Percentiles rank a stretch among this genome's conserved stretches.
Conservation (phyloP, 1,140 invertebrate genomes). For the Orussus abietinus region DNA sequence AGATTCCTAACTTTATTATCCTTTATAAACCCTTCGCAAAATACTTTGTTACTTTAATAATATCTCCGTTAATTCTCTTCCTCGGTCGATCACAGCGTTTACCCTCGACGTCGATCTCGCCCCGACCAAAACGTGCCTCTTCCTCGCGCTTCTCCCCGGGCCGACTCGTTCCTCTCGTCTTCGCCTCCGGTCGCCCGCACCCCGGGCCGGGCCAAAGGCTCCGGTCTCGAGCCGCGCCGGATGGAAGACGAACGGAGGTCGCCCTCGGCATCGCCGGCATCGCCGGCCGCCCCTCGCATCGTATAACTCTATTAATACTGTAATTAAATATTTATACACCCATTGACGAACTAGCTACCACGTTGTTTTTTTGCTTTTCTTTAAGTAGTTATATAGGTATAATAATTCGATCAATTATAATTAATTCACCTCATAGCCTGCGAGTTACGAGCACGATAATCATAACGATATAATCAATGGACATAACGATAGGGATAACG, state of each 20-base stretch:
- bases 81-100: no score
- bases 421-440: slow-evolving; percentile 49
- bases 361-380: slow-evolving; percentile 35
- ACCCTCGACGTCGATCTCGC: no score
- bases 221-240: not conserved
- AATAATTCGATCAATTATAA: slow-evolving; percentile 46
- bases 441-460: slow-evolving; percentile 51
- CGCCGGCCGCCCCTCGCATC: no score
- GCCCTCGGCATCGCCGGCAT: no score
- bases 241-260: no score
- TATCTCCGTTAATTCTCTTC: no score
- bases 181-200: not conserved
- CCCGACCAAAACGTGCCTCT: no score
- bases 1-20: no score
- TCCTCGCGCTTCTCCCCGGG: slow-evolving; percentile 30
- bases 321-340: slow-evolving; percentile 52
- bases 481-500: no score
- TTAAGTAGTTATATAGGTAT: slow-evolving; percentile 50
- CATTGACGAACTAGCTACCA: slow-evolving; percentile 52
- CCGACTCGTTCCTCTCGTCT: slow-evolving; percentile 20
- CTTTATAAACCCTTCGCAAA: slow-evolving; percentile 52
- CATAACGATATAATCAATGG: no score
- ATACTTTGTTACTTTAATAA: slow-evolving; percentile 49
- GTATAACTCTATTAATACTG: no score
- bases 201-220: not conserved